A percentile compares a stretch with the other conserved stretches of the same genome.
Conservation (phyloP, 2,797 vertebrate species). For the Sciurus vulgaris region DNA sequence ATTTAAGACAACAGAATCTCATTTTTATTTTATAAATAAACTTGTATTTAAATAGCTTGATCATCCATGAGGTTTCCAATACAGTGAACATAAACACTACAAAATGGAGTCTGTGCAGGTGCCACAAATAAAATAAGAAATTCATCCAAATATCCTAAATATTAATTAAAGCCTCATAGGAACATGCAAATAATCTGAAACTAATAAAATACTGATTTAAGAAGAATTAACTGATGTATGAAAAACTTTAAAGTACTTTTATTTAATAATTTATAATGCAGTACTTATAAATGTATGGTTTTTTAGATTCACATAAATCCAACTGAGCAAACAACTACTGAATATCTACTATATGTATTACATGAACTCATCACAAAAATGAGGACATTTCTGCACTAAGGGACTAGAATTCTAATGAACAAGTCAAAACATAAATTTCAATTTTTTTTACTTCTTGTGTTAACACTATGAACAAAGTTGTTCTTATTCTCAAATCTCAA, state of each 20-base stretch:
- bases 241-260: slow-evolving; percentile 28
- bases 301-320: slow-evolving; percentile 37
- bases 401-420: slow-evolving; percentile 4
- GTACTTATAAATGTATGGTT: not conserved
- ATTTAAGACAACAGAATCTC: not conserved
- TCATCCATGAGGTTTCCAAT: slow-evolving; percentile 8
- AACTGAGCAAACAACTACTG: slow-evolving; percentile 6
- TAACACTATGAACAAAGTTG: not conserved
- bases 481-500: not conserved
- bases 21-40: slow-evolving; percentile 42
- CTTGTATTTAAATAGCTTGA: not conserved
- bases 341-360: not conserved
- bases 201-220: slow-evolving; percentile 32
- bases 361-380: slow-evolving; percentile 41
- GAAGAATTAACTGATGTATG: slow-evolving; percentile 36
- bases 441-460: not conserved
- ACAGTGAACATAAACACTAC: not conserved
- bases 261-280: slow-evolving; percentile 34
- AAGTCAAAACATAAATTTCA: slow-evolving; percentile 32
- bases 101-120: slow-evolving; percentile 12
- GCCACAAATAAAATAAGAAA: not conserved
- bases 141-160: not conserved
- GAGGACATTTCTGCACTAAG: not conserved
- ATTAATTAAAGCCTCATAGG: slow-evolving; percentile 14
- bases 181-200: slow-evolving; percentile 53